Percentiles rank a stretch among this genome's conserved stretches.
These are phyloP conservation scores for Altica lythri DNA, from an alignment of 2,888 invertebrate species.

Conservation along the genomic window DNA sequence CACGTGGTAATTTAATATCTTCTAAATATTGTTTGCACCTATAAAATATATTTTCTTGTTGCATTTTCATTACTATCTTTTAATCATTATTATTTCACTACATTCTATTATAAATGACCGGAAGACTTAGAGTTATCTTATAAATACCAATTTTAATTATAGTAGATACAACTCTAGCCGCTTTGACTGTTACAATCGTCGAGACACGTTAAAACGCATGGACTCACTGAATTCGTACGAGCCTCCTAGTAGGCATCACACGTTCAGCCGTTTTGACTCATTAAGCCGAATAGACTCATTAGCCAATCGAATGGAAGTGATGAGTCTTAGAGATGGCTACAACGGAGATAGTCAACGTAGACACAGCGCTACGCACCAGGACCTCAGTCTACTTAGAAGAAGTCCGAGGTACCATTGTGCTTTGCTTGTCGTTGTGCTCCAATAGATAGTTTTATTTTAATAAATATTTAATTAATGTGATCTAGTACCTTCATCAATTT, in stretches of 20 bases:
- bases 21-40: no score
- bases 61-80: no score
- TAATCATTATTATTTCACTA: no score
- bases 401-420: constrained; percentile 49
- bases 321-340: constrained; percentile 55
- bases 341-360: constrained; percentile 55
- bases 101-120: no score
- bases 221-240: constrained; percentile 46
- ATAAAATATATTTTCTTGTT: no score
- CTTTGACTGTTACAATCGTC: constrained; percentile 39
- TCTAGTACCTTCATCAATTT: no score
- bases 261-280: constrained; percentile 55
- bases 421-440: no score
- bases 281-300: constrained; percentile 60
- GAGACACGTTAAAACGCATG: constrained; percentile 45
- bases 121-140: no score
- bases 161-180: constrained; percentile 42
- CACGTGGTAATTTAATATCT: no score
- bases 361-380: constrained; percentile 63
- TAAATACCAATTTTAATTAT: no score
- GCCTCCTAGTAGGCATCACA: constrained; percentile 33
- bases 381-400: constrained; percentile 60
- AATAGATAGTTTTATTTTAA: no score
- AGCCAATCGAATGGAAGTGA: constrained; percentile 58
- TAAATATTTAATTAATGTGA: no score